A percentile compares a stretch with the other conserved stretches of the same genome.
Conservation (phyloP, 1,140 invertebrate species). For the Diorhabda carinulata region DNA sequence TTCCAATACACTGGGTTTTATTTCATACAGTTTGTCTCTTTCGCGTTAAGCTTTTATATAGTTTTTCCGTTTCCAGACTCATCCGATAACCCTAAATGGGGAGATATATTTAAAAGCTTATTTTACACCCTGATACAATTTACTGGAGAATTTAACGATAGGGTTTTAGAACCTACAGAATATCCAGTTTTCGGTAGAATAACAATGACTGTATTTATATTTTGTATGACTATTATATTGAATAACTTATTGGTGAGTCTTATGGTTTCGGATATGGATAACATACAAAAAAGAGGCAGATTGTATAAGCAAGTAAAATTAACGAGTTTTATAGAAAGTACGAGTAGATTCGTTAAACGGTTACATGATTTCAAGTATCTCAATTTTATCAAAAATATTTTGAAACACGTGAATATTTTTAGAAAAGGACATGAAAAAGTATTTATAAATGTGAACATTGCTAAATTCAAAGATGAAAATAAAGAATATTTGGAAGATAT, state of each 20-base stretch:
- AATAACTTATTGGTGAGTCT: conserved; percentile 32
- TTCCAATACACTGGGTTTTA: conserved; percentile 32
- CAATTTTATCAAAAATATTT: conserved; percentile 8
- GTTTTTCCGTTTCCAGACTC: conserved; percentile 19
- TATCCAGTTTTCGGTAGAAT: conserved; percentile 30
- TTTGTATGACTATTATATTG: conserved; percentile 35
- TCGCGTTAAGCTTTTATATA: conserved; percentile 34
- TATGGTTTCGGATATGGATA: conserved; percentile 33
- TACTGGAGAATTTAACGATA: conserved; percentile 30
- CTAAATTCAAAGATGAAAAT: conserved; percentile 4
- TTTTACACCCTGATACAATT: conserved; percentile 31
- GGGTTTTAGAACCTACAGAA: conserved; percentile 12
- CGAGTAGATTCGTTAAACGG: conserved; percentile 20
- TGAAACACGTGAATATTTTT: conserved; percentile 7
- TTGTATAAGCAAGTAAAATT: conserved; percentile 29
- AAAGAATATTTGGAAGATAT: conserved; percentile 1
- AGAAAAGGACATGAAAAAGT: conserved; percentile 8
- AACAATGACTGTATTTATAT: conserved; percentile 29
- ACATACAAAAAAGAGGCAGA: conserved; percentile 29
- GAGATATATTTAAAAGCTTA: conserved; percentile 22
- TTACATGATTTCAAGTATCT: conserved; percentile 11
- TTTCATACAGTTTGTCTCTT: conserved; percentile 33
- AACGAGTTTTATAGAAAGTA: conserved; percentile 25
- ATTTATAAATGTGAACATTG: not conserved
- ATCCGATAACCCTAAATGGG: not conserved